Percentiles rank a stretch among this genome's conserved stretches.
Conservation (phyloP, 1,140 invertebrate genomes). For the Hestina assimilis region DNA sequence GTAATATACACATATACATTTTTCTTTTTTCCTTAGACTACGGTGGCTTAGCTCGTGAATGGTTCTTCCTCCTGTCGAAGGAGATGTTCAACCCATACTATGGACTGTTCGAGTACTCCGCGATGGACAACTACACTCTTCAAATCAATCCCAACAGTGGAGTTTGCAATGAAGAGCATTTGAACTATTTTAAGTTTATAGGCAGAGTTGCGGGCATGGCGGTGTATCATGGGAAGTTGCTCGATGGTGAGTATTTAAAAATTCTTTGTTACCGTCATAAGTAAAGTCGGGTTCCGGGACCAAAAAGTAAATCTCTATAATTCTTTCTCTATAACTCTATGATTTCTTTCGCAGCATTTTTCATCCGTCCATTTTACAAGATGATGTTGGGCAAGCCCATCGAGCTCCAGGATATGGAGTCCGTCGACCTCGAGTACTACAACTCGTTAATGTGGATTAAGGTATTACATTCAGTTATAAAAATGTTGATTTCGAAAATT, state of each 20-base stretch:
- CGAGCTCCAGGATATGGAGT: slow-evolving; percentile 98
- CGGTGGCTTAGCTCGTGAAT: slow-evolving; percentile 97
- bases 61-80: slow-evolving; percentile 98
- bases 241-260: slow-evolving; percentile 93
- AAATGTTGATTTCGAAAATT: too few relatives aligned
- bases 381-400: slow-evolving; percentile 99
- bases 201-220: slow-evolving; percentile 99
- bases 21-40: slow-evolving; percentile 84
- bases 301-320: too few relatives aligned
- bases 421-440: slow-evolving; percentile 98
- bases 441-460: slow-evolving; percentile 98
- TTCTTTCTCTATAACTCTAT: too few relatives aligned
- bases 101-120: slow-evolving; percentile 99
- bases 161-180: slow-evolving; percentile 97
- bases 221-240: slow-evolving; percentile 97
- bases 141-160: slow-evolving; percentile 99
- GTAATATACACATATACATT: too few relatives aligned
- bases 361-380: slow-evolving; percentile 99
- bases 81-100: slow-evolving; percentile 99
- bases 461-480: slow-evolving; percentile 42
- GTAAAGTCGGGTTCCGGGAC: too few relatives aligned
- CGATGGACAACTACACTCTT: slow-evolving; percentile 99
- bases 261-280: too few relatives aligned
- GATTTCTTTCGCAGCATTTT: slow-evolving; percentile 90
- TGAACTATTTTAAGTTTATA: slow-evolving; percentile 99